A percentile compares a stretch with the other conserved stretches of the same genome.
Conservation (phyloP, 1,140 invertebrate genomes). For the Megathymus violae region DNA sequence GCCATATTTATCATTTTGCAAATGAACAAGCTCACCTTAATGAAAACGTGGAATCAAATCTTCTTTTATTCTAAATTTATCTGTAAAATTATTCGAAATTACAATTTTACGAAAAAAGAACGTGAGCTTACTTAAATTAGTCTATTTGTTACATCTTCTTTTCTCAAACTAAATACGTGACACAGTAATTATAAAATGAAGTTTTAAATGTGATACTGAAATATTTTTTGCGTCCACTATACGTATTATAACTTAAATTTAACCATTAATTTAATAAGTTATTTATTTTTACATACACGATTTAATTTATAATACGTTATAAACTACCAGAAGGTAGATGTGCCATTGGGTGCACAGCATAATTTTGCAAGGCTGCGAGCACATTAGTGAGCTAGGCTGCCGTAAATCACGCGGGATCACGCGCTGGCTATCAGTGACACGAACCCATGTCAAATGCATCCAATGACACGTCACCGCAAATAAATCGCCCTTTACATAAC, state of each 20-base stretch:
- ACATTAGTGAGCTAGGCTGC: constrained; percentile 47
- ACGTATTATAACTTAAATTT: no score
- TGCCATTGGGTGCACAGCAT: constrained; percentile 11
- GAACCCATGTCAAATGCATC: constrained; percentile 45
- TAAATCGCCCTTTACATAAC: constrained; percentile 43
- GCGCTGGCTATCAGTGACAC: constrained; percentile 59
- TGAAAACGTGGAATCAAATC: constrained; percentile 68
- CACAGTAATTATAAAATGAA: no score
- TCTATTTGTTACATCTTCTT: no score
- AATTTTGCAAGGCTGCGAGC: constrained; percentile 47
- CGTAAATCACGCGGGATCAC: constrained; percentile 70
- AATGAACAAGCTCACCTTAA: constrained; percentile 81
- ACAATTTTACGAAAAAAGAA: not conserved
- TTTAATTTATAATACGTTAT: not conserved
- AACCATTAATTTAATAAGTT: no score
- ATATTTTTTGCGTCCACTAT: no score
- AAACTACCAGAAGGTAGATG: not conserved
- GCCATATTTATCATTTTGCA: constrained; percentile 83
- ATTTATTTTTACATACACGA: not conserved
- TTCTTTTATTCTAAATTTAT: constrained; percentile 46
- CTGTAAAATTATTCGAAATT: constrained; percentile 8
- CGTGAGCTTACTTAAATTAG: no score
- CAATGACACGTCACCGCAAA: constrained; percentile 41
- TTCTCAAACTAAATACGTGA: no score
- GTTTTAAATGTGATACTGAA: no score